Percentiles rank a stretch among this genome's conserved stretches.
These are phyloP conservation scores for Ophion costatus DNA, from an alignment of 2,888 invertebrate genomes.

Conservation along the genomic window DNA sequence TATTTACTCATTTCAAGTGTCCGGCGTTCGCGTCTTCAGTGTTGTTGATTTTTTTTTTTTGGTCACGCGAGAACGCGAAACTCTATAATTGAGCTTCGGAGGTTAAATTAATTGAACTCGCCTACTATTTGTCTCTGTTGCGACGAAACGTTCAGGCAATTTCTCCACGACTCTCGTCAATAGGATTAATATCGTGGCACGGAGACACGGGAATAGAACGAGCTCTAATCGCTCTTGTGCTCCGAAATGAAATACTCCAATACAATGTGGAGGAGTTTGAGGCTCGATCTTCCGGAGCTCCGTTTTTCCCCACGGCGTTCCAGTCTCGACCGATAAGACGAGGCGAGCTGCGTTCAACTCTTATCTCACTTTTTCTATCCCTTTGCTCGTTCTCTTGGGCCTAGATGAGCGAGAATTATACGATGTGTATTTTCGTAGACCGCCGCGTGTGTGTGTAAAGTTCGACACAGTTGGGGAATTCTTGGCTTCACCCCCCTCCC, in stretches of 20 bases:
- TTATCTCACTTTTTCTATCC: slow-evolving; percentile 60
- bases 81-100: slow-evolving; percentile 60
- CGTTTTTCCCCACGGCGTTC: slow-evolving; percentile 3
- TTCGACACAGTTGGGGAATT: slow-evolving; percentile 44
- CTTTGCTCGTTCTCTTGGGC: slow-evolving; percentile 38
- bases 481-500: not conserved
- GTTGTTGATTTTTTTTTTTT: slow-evolving; percentile 19
- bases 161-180: not conserved
- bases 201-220: not conserved
- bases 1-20: not conserved
- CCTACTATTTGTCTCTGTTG: slow-evolving; percentile 34
- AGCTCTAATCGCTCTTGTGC: not conserved
- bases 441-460: not conserved
- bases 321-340: slow-evolving; percentile 47
- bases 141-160: slow-evolving; percentile 42
- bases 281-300: not conserved
- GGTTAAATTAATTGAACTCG: slow-evolving; percentile 68
- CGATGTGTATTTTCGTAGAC: slow-evolving; percentile 26
- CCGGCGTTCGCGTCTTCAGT: not conserved
- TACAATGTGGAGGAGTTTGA: slow-evolving; percentile 10
- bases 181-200: not conserved
- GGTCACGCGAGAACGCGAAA: slow-evolving; percentile 50
- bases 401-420: not conserved
- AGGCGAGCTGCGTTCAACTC: slow-evolving; percentile 32
- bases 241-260: not conserved